Evolutionary conservation across 2,113 vertebrate species (phyloP).

Genomic region (Pseudopodoces humilis): DNA sequence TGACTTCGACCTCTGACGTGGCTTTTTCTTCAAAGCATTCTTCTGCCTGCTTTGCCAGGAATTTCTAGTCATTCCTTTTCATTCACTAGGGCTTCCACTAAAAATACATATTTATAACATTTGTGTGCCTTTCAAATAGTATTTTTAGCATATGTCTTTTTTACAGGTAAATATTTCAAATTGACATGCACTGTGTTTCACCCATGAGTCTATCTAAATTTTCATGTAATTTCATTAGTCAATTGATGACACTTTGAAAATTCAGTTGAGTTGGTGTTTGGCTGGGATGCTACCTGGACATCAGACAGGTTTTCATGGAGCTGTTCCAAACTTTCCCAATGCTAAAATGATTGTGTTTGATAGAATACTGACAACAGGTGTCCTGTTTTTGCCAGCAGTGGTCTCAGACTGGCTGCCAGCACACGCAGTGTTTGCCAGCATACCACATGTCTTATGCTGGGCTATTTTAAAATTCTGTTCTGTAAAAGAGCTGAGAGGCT

Average conservation of each 20-base stretch:
- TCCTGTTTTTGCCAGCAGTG: constrained; percentile 25
- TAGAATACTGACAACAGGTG: constrained; percentile 47
- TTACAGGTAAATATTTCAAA: neutral
- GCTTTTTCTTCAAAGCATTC: neutral
- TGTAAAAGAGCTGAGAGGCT: neutral
- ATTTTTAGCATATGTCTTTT: neutral
- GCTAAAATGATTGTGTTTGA: neutral
- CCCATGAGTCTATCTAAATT: neutral
- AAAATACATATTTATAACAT: neutral
- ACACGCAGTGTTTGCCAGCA: neutral
- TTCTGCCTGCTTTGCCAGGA: neutral
- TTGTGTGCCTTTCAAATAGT: neutral
- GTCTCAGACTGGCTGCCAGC: constrained; percentile 26
- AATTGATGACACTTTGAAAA: neutral
- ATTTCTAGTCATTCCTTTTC: neutral
- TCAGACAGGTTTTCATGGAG: neutral
- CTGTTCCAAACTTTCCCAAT: neutral
- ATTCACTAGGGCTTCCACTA: neutral
- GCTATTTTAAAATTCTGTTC: constrained; percentile 48
- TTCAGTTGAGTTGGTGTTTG: neutral
- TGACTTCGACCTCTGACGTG: neutral
- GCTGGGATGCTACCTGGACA: neutral
- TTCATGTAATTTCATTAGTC: neutral
- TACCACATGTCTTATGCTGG: neutral
- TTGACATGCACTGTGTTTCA: neutral